Percentiles rank a stretch among this genome's conserved stretches.
Conservation (phyloP, 2,113 vertebrate species). For the Sebastes fasciatus region DNA sequence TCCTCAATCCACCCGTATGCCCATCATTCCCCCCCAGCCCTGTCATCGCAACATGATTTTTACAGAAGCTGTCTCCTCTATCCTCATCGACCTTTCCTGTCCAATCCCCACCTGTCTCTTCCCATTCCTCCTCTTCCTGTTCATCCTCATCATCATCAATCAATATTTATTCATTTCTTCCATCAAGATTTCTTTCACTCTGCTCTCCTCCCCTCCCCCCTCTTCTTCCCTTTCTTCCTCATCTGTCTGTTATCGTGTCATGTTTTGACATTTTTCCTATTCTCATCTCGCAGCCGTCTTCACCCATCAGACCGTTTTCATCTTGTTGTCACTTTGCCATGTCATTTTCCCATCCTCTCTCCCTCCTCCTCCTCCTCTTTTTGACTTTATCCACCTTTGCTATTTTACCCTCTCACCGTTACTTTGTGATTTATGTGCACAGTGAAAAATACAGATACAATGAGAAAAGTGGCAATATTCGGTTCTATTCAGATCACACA, state of each 20-base stretch:
- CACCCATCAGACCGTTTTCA: constrained; percentile 59
- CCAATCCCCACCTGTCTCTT: constrained; percentile 38
- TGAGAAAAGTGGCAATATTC: background rate
- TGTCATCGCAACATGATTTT: constrained; percentile 33
- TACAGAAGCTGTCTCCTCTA: constrained; percentile 24
- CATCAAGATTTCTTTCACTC: constrained; percentile 24
- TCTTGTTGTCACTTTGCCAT: constrained; percentile 52
- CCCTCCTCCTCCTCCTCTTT: constrained; percentile 12
- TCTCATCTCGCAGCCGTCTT: constrained; percentile 61
- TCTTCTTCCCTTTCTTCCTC: constrained; percentile 7
- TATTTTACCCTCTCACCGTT: constrained; percentile 6
- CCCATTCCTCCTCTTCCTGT: constrained; percentile 7
- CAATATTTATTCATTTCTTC: constrained; percentile 56
- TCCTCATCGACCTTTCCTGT: constrained; percentile 15
- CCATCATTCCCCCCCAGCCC: constrained; percentile 28
- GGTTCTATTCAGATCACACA: background rate
- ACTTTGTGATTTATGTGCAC: background rate
- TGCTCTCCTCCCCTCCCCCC: background rate
- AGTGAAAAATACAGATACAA: background rate
- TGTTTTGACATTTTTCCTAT: constrained; percentile 69
- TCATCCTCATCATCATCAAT: constrained; percentile 50
- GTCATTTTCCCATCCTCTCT: constrained; percentile 53
- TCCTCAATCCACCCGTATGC: constrained; percentile 38
- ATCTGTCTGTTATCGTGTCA: constrained; percentile 57
- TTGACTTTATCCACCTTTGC: constrained; percentile 25